phyloP scores from a whole-genome alignment of 2,797 vertebrate species.

The Cynodonichthys magdalenae region DNA sequence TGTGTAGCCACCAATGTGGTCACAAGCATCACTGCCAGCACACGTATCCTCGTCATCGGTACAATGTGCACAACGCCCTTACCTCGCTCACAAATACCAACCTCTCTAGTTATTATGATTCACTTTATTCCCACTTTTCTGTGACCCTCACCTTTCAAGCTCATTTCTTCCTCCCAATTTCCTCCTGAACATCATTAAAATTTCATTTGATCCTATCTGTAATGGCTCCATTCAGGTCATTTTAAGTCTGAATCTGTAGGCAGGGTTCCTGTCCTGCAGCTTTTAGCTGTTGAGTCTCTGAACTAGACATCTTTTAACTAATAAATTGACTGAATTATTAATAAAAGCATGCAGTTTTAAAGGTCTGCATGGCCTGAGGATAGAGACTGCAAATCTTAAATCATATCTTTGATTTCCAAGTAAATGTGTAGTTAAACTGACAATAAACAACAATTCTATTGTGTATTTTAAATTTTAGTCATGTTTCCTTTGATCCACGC shows the following conservation, averaged over 20 bases:
- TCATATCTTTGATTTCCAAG: background rate
- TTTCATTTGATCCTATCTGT: conserved; percentile 53
- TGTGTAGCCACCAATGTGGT: conserved; percentile 98
- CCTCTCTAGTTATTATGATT: conserved; percentile 27
- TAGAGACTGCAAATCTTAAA: background rate
- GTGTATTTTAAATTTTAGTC: too few relatives aligned
- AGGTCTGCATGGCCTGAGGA: background rate
- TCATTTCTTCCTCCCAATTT: conserved; percentile 33
- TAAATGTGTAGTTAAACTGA: background rate
- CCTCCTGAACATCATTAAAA: conserved; percentile 46
- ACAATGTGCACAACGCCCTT: conserved; percentile 49
- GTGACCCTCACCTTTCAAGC: conserved; percentile 38
- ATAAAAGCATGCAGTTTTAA: conserved; percentile 26
- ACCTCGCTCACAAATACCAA: conserved; percentile 15
- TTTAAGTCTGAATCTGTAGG: conserved; percentile 40
- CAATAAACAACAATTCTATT: too few relatives aligned
- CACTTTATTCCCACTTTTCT: conserved; percentile 18
- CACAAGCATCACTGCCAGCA: conserved; percentile 99
- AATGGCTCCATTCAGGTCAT: conserved; percentile 39
- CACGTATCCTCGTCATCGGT: conserved; percentile 97
- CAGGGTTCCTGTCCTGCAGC: conserved; percentile 1
- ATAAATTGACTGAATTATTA: conserved; percentile 21
- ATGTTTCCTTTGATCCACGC: too few relatives aligned
- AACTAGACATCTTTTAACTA: conserved; percentile 29
- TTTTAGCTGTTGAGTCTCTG: conserved; percentile 26